Percentiles rank a stretch among this genome's conserved stretches.
These are phyloP conservation scores for Heterochromis multidens DNA, from an alignment of 2,113 vertebrate species.

Conservation along the genomic window DNA sequence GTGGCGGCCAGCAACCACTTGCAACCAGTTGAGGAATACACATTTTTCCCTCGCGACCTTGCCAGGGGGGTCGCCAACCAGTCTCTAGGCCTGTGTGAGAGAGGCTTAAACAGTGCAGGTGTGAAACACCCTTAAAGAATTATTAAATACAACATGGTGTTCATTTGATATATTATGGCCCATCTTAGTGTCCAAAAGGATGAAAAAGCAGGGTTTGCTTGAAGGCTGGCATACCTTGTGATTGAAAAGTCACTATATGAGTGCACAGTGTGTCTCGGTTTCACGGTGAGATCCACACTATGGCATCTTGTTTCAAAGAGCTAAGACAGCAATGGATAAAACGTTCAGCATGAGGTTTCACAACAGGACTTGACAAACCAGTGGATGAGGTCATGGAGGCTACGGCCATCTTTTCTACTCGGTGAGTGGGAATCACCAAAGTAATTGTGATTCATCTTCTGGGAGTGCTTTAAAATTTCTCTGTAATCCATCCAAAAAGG, in stretches of 20 bases:
- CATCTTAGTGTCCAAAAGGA: background rate
- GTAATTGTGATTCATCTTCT: background rate
- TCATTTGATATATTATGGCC: background rate
- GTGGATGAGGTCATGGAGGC: background rate
- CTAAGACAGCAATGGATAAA: background rate
- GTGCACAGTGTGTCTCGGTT: background rate
- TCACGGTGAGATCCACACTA: background rate
- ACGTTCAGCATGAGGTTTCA: background rate
- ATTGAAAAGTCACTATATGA: background rate
- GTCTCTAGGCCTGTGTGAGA: fast-evolving
- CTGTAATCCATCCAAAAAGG: background rate
- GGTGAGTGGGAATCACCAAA: background rate
- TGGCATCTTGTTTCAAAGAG: background rate
- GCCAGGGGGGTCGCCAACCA: background rate
- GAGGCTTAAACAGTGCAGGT: background rate
- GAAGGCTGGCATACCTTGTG: background rate
- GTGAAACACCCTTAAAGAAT: background rate
- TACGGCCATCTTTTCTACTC: background rate
- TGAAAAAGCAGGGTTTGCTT: background rate
- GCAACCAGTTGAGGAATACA: background rate
- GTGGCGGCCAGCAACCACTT: background rate
- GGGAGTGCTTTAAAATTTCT: background rate
- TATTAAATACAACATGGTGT: fast-evolving
- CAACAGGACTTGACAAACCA: background rate
- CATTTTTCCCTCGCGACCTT: too few relatives aligned